Percentiles rank a stretch among this genome's conserved stretches.
Evolutionary conservation across 2,797 vertebrate species (phyloP).

Genomic region (Staurois parvus): DNA sequence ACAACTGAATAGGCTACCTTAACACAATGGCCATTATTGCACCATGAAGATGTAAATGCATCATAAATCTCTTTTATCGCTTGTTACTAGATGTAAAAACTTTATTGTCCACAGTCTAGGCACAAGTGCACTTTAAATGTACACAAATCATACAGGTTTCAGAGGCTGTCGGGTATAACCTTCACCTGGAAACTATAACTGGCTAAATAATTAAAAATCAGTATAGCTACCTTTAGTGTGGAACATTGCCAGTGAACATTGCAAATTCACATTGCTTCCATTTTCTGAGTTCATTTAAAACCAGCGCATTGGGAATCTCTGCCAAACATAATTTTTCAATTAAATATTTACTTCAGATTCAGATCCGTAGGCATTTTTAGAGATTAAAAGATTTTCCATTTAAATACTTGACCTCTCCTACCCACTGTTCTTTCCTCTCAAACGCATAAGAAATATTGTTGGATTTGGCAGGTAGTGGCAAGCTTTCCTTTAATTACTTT

Average conservation of each 20-base stretch:
- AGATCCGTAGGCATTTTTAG: constrained; percentile 51
- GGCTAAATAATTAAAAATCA: constrained; percentile 4
- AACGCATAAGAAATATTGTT: constrained; percentile 63
- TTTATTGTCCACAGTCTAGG: too few species aligned
- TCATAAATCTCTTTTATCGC: too few species aligned
- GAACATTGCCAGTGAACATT: not conserved
- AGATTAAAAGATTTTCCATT: constrained; percentile 60
- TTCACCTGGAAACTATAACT: constrained; percentile 10
- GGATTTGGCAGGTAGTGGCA: constrained; percentile 81
- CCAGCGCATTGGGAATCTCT: constrained; percentile 2
- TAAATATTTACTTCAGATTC: constrained; percentile 55
- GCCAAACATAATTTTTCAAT: constrained; percentile 57
- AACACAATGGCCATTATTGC: too few species aligned
- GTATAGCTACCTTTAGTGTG: constrained; percentile 19
- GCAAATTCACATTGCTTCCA: constrained; percentile 13
- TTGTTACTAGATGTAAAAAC: too few species aligned
- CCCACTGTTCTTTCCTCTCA: constrained; percentile 38
- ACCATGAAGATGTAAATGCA: too few species aligned
- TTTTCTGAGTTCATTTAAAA: constrained; percentile 38
- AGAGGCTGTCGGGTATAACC: not conserved
- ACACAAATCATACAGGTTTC: not conserved
- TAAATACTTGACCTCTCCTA: constrained; percentile 54
- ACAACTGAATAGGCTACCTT: too few species aligned
- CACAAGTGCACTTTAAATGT: not conserved
- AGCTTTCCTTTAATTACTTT: constrained; percentile 85